phyloP scores from a whole-genome alignment of 2,113 vertebrate species.

The Damaliscus lunatus region DNA sequence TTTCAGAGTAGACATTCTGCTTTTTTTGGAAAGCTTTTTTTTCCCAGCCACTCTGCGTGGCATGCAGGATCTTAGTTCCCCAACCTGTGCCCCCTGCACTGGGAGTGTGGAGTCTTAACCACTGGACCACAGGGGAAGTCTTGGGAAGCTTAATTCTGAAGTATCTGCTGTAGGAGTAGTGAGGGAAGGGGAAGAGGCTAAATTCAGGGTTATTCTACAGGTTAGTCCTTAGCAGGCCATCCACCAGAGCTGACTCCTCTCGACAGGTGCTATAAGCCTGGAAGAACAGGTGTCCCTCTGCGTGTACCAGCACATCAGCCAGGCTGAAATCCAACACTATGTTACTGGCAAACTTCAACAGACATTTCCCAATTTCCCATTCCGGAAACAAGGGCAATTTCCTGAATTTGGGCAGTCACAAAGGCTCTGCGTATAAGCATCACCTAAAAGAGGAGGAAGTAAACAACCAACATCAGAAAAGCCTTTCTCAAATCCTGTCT shows the following conservation, averaged over 20 bases:
- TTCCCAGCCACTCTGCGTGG: background rate
- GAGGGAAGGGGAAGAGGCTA: background rate
- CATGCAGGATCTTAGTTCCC: background rate
- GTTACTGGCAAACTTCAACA: background rate
- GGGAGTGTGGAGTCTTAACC: background rate
- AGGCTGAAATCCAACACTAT: background rate
- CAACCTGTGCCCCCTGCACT: background rate
- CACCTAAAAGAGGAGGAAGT: background rate
- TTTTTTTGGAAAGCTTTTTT: background rate
- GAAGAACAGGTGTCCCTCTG: background rate
- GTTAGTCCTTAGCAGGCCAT: background rate
- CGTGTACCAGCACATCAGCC: background rate
- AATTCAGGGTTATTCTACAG: background rate
- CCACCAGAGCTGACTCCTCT: background rate
- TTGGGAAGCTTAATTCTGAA: background rate
- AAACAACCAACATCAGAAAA: background rate
- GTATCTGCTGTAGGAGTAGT: background rate
- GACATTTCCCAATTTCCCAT: background rate
- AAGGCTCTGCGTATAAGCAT: background rate
- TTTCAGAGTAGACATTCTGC: background rate
- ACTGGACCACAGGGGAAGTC: background rate
- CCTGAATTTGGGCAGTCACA: background rate
- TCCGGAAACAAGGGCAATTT: background rate
- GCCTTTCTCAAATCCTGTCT: slow-evolving; percentile 21
- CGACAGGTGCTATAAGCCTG: accelerated